Evolutionary conservation across 2,888 invertebrate genomes (phyloP), one percentile per base, ranked within the genome.

Genomic region (Liopterus haemorrhoidalis): DNA sequence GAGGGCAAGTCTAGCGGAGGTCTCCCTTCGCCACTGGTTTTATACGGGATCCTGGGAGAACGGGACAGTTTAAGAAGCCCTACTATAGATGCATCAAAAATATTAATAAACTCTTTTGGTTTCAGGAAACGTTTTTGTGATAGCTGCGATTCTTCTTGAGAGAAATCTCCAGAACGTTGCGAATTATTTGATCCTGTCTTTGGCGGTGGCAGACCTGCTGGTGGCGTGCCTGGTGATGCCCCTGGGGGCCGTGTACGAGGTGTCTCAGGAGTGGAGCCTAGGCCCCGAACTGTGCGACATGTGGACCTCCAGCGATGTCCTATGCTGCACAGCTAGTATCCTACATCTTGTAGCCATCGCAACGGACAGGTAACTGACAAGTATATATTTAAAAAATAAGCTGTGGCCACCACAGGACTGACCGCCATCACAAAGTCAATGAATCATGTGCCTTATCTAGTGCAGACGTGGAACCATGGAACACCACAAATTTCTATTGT

Each of bases 51-150:
- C n/a, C n/a, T n/a, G n/a, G n/a, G n/a, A n/a, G n/a, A n/a, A n/a
- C n/a, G n/a, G n/a, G n/a, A n/a, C n/a, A n/a, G n/a, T n/a, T n/a
- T n/a, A n/a, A n/a, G n/a, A n/a, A n/a, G n/a, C n/a, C n/a, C n/a
- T n/a, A n/a, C n/a, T n/a, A n/a, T n/a, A n/a, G n/a, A n/a, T n/a
- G n/a, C n/a, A n/a, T n/a, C n/a, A n/a, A n/a, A n/a, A n/a, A n/a
- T n/a, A n/a, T n/a, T n/a, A n/a, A n/a, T n/a, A n/a, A n/a, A n/a
- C n/a, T n/a, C n/a, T n/a, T n/a, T 47, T 39, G 43, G 53, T 70
- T 68, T 4, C 75, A 87, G 93, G 94, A 54, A 95, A 95, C 70
- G 85, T 92, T 44, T 90, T 94, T 70, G 94, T 95, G 60, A 92
- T 94, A 69, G 86, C 90, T 20, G 93, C 94, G 49, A 90, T 95